Evolutionary conservation across 2,888 invertebrate species (phyloP), one percentile per base, ranked within the genome.

Genomic region (Rhingia campestris): DNA sequence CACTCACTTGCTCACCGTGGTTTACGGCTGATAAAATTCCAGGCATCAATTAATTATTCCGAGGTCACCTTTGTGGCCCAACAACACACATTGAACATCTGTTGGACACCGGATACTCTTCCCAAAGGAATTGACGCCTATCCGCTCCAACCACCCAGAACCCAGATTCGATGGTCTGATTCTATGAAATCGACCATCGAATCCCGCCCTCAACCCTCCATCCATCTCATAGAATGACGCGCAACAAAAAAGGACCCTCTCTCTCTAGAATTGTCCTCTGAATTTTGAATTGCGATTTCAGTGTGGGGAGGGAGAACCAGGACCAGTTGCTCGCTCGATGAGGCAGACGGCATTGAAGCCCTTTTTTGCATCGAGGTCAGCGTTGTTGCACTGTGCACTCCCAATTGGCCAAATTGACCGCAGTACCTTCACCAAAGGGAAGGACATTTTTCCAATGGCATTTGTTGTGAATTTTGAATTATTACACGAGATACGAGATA

Each of bases 11-110:
- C 58, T 76, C 54, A 37, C 64, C 45, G 81, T 77, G 81, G 81
- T 77, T 81, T 77, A 82, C 63, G 64, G 82, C 73, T 82, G 82
- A 82, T 82, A 82, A 82, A 82, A 82, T 77, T 77, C 67, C 77
- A 67, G 67, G 61, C 77, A 82, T 82, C 82, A 82, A 82, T 82
- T 82, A 77, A 82, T 82, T 82, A 82, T 82, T 69, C 67, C 82
- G 82, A 82, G 82, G 82, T 82, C 82, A 77, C 51, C 72, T 67
- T 51, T 73, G 70, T 59, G 77, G 67, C 59, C 56, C 45, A 35
- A 37, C 43, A 33, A 58, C 63, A 75, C 39, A 47, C 58, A 66
- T 51, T 54, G 47, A 39, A 47, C 69, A 77, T 41, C 58, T 37
- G 53, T 53, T 33, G 35, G 35, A 53, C n/a, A 33, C 30, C 41